Conservation (phyloP, 2,113 vertebrate genomes). For the Sapayoa aenigma region DNA sequence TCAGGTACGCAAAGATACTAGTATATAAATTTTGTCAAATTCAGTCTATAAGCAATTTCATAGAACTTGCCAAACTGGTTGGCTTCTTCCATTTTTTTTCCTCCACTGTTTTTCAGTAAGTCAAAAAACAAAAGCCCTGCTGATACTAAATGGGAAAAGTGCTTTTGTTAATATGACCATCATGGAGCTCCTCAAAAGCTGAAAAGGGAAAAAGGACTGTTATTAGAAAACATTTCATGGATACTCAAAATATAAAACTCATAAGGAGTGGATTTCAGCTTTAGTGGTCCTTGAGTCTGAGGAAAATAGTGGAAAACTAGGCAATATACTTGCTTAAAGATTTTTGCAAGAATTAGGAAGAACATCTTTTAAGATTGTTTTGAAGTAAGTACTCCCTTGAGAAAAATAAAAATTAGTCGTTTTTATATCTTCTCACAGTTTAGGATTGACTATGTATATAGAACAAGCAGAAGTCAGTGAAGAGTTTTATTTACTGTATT, state of each 20-base stretch:
- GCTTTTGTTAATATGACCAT: background rate
- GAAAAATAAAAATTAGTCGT: background rate
- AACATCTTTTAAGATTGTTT: background rate
- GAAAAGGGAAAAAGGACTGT: background rate
- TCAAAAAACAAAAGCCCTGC: background rate
- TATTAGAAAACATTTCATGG: background rate
- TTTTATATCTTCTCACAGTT: background rate
- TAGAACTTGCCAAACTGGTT: background rate
- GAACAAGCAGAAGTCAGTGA: background rate
- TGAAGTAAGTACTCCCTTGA: background rate
- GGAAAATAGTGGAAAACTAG: background rate
- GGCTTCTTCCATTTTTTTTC: background rate
- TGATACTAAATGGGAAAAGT: background rate
- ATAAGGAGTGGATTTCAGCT: background rate
- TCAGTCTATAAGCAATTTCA: background rate
- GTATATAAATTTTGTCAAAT: background rate
- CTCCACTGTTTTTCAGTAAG: background rate
- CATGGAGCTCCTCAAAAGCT: background rate
- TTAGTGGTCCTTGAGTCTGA: background rate
- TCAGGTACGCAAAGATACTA: background rate
- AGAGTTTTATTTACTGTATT: background rate
- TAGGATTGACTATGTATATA: background rate
- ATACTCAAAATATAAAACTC: background rate
- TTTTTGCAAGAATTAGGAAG: background rate
- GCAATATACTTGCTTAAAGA: background rate